Conservation (phyloP, 2,797 vertebrate species). For the Danio choprae region DNA sequence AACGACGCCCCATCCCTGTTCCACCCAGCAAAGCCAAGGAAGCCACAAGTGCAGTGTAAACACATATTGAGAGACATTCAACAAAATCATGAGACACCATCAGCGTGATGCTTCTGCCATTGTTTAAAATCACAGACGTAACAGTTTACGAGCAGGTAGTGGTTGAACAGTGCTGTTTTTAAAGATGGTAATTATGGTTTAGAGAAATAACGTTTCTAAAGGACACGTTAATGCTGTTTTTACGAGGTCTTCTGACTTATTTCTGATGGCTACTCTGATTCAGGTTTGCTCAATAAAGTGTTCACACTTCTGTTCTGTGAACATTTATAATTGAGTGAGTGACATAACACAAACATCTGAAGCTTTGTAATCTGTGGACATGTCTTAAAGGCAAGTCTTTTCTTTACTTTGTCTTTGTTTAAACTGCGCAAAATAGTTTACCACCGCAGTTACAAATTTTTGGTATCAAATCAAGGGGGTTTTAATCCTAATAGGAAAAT, state of each 20-base stretch:
- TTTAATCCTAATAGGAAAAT: neutral
- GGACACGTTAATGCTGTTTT: conserved; percentile 1
- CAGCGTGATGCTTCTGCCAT: conserved; percentile 18
- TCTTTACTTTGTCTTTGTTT: neutral
- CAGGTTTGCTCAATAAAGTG: conserved; percentile 14
- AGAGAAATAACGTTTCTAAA: neutral
- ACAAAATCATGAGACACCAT: neutral
- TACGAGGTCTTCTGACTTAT: neutral
- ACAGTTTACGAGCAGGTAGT: conserved; percentile 5
- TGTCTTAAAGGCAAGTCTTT: neutral
- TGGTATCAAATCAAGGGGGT: neutral
- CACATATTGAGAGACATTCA: conserved; percentile 29
- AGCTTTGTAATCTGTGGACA: neutral
- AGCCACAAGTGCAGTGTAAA: conserved; percentile 46
- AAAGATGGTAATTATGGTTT: neutral
- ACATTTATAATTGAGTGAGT: conserved; percentile 14
- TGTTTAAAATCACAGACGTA: conserved; percentile 15
- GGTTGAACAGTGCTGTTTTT: neutral
- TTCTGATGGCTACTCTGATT: conserved; percentile 25
- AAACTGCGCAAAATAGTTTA: conserved; percentile 5
- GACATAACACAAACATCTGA: neutral
- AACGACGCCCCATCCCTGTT: conserved; percentile 69
- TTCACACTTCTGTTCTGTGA: conserved; percentile 18
- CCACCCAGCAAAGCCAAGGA: conserved; percentile 53
- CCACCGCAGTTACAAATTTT: neutral